Evolutionary conservation across 2,888 invertebrate species (phyloP).

Genomic region (Melikaiella ostensackeni): DNA sequence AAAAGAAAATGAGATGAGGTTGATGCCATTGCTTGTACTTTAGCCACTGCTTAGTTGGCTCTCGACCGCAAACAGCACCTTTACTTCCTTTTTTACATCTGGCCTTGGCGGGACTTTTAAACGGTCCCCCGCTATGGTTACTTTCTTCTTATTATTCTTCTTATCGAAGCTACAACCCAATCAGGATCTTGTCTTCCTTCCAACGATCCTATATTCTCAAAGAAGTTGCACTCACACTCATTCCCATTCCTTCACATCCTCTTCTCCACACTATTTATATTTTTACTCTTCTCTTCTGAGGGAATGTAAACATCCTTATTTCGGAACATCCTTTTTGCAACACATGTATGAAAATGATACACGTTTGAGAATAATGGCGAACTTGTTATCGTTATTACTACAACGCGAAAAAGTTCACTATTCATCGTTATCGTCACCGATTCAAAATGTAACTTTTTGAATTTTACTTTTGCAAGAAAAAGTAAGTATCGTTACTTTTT

Average conservation of each 20-base stretch:
- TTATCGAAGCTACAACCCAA: slow-evolving; percentile 27
- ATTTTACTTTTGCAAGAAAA: no score
- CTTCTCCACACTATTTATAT: not conserved
- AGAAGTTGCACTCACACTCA: not conserved
- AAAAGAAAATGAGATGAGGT: slow-evolving; percentile 36
- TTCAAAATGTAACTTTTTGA: no score
- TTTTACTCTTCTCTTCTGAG: not conserved
- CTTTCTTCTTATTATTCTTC: slow-evolving; percentile 24
- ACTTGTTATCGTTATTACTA: no score
- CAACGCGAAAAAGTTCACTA: no score
- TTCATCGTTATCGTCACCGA: no score
- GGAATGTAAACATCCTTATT: not conserved
- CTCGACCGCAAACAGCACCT: slow-evolving; percentile 21
- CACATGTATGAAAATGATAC: no score
- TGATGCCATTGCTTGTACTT: slow-evolving; percentile 29
- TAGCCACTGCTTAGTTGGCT: slow-evolving; percentile 16
- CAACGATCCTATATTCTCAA: slow-evolving; percentile 2
- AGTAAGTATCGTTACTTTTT: no score
- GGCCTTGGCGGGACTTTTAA: slow-evolving; percentile 38
- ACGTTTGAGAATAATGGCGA: no score
- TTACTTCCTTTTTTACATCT: slow-evolving; percentile 22
- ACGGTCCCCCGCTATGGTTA: slow-evolving; percentile 28
- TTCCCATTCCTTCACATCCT: not conserved
- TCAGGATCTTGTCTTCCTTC: slow-evolving; percentile 39
- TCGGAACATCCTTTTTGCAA: no score